These are phyloP conservation scores for Hyaena hyaena DNA, from an alignment of 2,113 vertebrate species.

Conservation along the genomic window DNA sequence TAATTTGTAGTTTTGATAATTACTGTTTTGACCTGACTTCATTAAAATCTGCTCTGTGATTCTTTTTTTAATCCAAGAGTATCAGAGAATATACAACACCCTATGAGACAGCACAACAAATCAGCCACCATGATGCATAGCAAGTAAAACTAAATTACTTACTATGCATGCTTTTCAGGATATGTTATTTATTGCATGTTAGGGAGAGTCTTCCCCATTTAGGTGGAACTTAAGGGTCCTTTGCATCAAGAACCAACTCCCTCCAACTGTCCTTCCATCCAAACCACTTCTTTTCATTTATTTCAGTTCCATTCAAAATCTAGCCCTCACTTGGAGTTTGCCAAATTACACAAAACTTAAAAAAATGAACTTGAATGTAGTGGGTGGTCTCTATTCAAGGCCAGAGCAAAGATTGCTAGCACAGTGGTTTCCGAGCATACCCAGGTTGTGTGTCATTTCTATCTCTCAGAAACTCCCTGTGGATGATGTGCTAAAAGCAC, in stretches of 20 bases:
- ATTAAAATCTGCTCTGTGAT: neutral
- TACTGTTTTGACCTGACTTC: neutral
- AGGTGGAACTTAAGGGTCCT: neutral
- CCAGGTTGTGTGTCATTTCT: neutral
- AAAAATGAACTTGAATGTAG: neutral
- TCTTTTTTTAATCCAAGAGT: neutral
- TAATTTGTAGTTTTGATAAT: neutral
- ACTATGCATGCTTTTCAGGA: neutral
- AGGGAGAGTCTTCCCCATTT: neutral
- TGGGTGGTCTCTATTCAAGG: neutral
- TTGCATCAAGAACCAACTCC: neutral
- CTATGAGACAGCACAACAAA: neutral
- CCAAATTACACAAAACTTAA: neutral
- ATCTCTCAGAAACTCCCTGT: neutral
- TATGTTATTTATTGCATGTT: neutral
- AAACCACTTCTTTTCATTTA: conserved; percentile 9
- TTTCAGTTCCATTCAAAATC: neutral
- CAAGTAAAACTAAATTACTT: neutral
- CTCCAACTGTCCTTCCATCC: neutral
- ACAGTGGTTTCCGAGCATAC: neutral
- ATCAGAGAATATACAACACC: neutral
- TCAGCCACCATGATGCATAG: neutral
- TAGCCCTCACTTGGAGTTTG: conserved; percentile 18
- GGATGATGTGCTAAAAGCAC: neutral
- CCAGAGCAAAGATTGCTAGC: neutral